Evolutionary conservation across 2,113 vertebrate genomes (phyloP), one percentile per base, ranked within the genome.

Genomic region (Sakesphorus luctuosus): DNA sequence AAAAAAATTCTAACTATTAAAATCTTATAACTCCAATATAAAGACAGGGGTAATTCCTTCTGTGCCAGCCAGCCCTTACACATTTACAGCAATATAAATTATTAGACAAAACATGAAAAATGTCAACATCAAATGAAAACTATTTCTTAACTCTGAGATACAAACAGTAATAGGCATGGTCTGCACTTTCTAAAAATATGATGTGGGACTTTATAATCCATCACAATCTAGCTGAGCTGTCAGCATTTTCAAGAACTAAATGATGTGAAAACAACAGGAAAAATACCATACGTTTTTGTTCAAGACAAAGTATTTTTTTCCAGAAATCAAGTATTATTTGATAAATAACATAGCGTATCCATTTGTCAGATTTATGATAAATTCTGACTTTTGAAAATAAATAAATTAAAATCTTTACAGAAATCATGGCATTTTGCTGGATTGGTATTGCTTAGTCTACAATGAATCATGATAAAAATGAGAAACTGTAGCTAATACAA

Each of bases 51-150:
- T 74, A 44, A 88, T 84, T 83, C 90, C 44, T 44, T 87, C 62
- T 79, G 49, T 66, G 31, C 47, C 56, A 96, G 33, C 26, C 43
- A 43, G 55, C 38, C 63, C 65, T 95, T 84, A 18, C 28, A 66
- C 10, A 55, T 88, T 90, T 85, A 89, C 33, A 92, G 59, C 29
- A 92, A 85, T 49, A 82, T 20, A 78, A 78, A 84, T 75, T 74
- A 89, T 67, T 40, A 96, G 63, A 93, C 44, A 56, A 96, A 97
- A 94, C 24, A 89, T 25, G 67, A 79, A 94, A 68, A 94, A 88
- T 56, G 15, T 73, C n/a, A 80, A 68, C 35, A 52, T 36, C 1
- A 8, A 82, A 69, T 49, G 24, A 82, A 90, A 84, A 84, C 10
- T 29, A 84, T 36, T 69, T 89, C 72, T 86, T 61, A 94, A 59